Conservation (phyloP, 2,113 vertebrate species). For the Micronisus gabar region DNA sequence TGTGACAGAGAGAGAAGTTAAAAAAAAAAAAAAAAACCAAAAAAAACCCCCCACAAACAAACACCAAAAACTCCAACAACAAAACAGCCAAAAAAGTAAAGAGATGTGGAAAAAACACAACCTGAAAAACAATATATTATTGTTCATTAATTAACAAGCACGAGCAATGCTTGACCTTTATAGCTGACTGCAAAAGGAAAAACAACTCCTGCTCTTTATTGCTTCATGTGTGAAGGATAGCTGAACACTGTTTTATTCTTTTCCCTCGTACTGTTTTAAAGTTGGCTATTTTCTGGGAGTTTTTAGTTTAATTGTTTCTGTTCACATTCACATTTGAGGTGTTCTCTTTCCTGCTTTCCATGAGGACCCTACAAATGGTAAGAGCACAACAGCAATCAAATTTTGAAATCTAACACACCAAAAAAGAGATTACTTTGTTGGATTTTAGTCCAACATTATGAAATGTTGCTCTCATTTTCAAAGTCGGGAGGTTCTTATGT, state of each 20-base stretch:
- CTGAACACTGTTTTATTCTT: background rate
- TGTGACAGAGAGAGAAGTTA: background rate
- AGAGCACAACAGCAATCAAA: background rate
- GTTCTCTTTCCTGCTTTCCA: background rate
- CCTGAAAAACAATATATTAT: background rate
- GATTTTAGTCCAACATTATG: background rate
- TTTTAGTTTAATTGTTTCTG: background rate
- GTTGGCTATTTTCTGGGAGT: fast-evolving
- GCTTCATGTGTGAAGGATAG: background rate
- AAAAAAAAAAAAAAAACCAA: background rate
- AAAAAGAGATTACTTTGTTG: background rate
- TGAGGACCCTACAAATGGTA: background rate
- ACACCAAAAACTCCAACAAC: background rate
- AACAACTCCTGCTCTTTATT: background rate
- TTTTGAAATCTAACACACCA: background rate
- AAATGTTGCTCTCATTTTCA: background rate
- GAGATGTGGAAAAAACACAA: background rate
- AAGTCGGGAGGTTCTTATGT: background rate
- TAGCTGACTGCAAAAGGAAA: background rate
- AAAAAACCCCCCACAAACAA: background rate
- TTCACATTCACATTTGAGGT: background rate
- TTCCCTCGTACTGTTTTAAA: background rate
- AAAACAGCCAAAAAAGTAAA: background rate
- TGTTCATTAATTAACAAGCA: background rate
- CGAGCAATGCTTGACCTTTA: background rate